Evolutionary conservation across 2,113 vertebrate species (phyloP), one percentile per base, ranked within the genome.

Genomic region (Pandion haliaetus): DNA sequence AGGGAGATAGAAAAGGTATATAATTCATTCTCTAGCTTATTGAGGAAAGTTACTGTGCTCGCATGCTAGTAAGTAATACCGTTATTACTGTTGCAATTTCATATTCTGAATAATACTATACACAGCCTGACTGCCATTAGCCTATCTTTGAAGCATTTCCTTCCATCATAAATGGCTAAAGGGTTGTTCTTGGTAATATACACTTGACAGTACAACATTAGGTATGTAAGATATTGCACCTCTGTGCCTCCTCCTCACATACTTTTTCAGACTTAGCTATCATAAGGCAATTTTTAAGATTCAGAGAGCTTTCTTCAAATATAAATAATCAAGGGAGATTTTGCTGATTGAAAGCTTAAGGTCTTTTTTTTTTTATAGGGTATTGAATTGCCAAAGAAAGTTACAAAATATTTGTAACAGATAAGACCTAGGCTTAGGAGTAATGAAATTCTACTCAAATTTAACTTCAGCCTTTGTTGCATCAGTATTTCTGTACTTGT

Each of bases 201-300:
- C 44, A 85, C 86, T 76, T 96, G 93, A 93, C 89, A 97, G 69
- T 19, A 55, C 40, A 80, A 44, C 44, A 90, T 92, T 81, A 96
- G 31, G 36, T 17, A 5, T 71, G 59, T 78, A 93, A 96, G 73
- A 45, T 91, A 95, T 83, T 92, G 73, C 65, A 78, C 67, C 31
- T 88, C 63, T 74, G 49, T 82, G 73, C 54, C 66, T 88, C 70
- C 92, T 42, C 70, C 34, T 88, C 19, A 24, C 29, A 9, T 49
- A 5, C 52, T 66, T 58, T 69, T 89, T 79, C 66, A 81, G 76
- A 73, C 32, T 38, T 84, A 72, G 34, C 23, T 73, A 92, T 82
- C 72, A 82, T 24, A 76, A 78, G 32, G 44, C 54, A 80, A 58
- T 96, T 97, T 93, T 88, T 78, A 90, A 92, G 86, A 93, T 81